A percentile compares a stretch with the other conserved stretches of the same genome.
phyloP scores from a whole-genome alignment of 2,797 vertebrate genomes.

The Notoglanidium macrostoma region DNA sequence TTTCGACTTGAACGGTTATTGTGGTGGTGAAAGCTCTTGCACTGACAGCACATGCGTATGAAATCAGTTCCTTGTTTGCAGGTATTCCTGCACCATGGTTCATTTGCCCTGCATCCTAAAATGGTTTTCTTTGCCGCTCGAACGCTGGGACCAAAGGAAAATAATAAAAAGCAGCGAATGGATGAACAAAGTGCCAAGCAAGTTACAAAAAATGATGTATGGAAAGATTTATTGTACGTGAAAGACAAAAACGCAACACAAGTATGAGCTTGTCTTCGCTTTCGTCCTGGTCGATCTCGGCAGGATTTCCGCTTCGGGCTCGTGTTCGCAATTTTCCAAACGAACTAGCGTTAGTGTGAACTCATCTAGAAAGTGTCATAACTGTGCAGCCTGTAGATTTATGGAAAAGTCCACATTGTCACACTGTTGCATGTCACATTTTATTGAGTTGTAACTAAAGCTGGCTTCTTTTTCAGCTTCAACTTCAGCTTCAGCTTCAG shows the following conservation, averaged over 20 bases:
- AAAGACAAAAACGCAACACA: no score
- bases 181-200: background rate
- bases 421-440: background rate
- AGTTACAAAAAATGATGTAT: no score
- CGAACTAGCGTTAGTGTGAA: background rate
- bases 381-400: background rate
- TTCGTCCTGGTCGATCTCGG: background rate
- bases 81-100: background rate
- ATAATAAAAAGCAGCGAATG: background rate
- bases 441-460: background rate
- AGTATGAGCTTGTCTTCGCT: no score
- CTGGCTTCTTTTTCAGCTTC: background rate
- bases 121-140: background rate
- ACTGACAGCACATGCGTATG: background rate
- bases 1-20: background rate
- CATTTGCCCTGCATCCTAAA: background rate
- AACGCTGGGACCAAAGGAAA: background rate
- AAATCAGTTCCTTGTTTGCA: background rate
- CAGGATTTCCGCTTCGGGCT: background rate
- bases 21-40: background rate
- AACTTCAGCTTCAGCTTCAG: background rate
- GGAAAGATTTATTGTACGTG: no score
- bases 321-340: background rate
- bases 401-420: background rate
- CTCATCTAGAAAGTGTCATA: no score